These are phyloP conservation scores for Verasper variegatus DNA, from an alignment of 2,113 vertebrate genomes.

Conservation along the genomic window DNA sequence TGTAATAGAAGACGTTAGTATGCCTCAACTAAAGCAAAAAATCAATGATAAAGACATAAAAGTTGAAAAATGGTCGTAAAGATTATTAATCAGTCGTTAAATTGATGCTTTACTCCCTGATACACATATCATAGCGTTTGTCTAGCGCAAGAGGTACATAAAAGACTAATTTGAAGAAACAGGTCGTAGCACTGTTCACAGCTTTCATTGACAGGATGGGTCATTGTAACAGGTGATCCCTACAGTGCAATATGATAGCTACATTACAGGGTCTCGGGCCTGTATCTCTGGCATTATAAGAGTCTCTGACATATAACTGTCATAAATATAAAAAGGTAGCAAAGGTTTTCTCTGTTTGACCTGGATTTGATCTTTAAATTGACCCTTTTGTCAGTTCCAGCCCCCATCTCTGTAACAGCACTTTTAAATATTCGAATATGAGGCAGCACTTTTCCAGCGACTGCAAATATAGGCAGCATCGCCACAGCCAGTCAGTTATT, in stretches of 20 bases:
- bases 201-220: neutral
- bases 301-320: neutral
- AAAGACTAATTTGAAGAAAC: constrained; percentile 1
- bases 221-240: neutral
- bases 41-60: neutral
- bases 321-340: neutral
- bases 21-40: neutral
- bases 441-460: no score
- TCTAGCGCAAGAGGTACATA: constrained; percentile 10
- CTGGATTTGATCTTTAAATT: neutral
- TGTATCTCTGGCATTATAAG: neutral
- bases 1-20: neutral
- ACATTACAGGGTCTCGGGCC: neutral
- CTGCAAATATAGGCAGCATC: no score
- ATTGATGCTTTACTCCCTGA: constrained; percentile 10
- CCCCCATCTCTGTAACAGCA: neutral
- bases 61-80: no score
- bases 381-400: neutral
- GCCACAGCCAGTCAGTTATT: no score
- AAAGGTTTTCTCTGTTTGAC: neutral
- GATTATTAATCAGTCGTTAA: no score
- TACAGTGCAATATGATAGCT: neutral
- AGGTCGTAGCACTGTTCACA: no score
- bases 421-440: neutral
- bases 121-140: neutral